Evolutionary conservation across 2,797 vertebrate genomes (phyloP), one percentile per base, ranked within the genome.

Genomic region (Enoplosus armatus): DNA sequence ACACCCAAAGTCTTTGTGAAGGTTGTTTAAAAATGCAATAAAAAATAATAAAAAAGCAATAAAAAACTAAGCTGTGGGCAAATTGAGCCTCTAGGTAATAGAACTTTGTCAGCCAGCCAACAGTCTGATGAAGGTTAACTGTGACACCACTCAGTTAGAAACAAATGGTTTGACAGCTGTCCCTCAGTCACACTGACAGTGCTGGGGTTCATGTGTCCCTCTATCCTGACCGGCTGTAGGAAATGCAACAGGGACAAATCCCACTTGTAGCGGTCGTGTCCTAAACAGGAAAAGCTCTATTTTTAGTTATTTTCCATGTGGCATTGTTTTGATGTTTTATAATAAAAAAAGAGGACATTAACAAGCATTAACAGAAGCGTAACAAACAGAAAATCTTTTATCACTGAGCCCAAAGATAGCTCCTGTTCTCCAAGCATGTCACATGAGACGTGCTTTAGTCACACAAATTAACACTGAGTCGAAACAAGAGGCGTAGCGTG

Each of bases 71-170:
- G 61, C 62, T 59, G 29, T 14, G 9, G 41, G 63, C 48, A 63
- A 66, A 76, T 5, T 61, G 20, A 53, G 59, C 59, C 67, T 69
- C n/a, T 20, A 63, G 53, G 29, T 72, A 53, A 47, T 63, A 54
- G 18, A 33, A 12, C 6, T 69, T 22, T 79, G 39, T 16, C 64
- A 64, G 59, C 12, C 59, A 59, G 54, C 53, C 58, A 43, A 33
- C 11, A 33, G 29, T 24, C 53, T 31, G n/a, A 53, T 66, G 61
- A 82, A 85, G 72, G 86, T 82, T 54, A 77, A 72, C 55, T 47
- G 50, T 53, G 66, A 75, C 55, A 47, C n/a, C 22, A 26, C 8
- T 68, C 45, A 15, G 18, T 59, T 31, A 50, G 55, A 72, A 51
- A 64, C 54, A 35, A 61, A 47, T 9, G 8, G 45, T 47, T 31